phyloP scores from a whole-genome alignment of 2,113 vertebrate genomes.

The Podarcis raffonei region DNA sequence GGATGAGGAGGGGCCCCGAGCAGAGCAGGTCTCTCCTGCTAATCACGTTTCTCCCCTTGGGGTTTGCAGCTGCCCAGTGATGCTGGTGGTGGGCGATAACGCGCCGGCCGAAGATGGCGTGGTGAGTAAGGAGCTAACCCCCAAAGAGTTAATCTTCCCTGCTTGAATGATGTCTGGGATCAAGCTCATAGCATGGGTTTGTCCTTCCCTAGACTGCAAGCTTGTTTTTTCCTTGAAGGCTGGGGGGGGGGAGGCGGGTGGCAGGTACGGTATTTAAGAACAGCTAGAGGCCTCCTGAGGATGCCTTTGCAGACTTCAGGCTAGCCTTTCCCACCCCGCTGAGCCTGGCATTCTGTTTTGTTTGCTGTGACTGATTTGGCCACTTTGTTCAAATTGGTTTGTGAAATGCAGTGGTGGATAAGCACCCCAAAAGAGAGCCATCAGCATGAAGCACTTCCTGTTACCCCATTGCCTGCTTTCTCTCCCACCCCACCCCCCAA shows the following conservation, averaged over 20 bases:
- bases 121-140: slow-evolving; percentile 77
- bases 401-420: not conserved
- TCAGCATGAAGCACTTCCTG: too few relatives aligned
- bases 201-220: not conserved
- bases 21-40: not conserved
- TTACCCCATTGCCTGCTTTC: not conserved
- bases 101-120: slow-evolving; percentile 94
- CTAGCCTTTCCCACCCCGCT: not conserved
- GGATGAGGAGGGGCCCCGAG: not conserved
- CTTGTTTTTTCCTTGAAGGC: not conserved
- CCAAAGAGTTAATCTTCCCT: not conserved
- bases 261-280: not conserved
- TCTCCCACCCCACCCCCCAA: not conserved
- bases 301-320: not conserved
- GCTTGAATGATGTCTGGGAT: not conserved
- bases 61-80: slow-evolving; percentile 88
- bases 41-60: slow-evolving; percentile 22
- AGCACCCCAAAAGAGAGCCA: not conserved
- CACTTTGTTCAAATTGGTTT: not conserved
- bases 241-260: not conserved
- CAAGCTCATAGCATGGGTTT: not conserved
- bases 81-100: slow-evolving; percentile 96
- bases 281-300: not conserved
- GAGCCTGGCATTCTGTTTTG: not conserved
- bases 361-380: not conserved